phyloP scores from a whole-genome alignment of 2,113 vertebrate genomes.

The Paracanthobrama guichenoti region DNA sequence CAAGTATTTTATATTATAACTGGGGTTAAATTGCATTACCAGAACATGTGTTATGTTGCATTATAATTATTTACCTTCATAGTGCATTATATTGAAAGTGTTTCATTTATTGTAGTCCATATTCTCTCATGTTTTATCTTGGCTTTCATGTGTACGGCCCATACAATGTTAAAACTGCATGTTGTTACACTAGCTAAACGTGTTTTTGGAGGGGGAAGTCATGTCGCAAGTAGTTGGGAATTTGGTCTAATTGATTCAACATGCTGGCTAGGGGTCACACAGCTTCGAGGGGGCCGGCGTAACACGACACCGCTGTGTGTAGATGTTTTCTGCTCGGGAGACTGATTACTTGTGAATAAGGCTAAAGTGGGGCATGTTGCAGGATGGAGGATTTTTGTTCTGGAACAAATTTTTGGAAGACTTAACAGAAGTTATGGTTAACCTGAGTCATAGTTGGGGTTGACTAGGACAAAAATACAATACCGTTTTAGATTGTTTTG shows the following conservation, averaged over 20 bases:
- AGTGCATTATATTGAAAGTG: neutral
- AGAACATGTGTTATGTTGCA: neutral
- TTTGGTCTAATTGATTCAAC: conserved; percentile 51
- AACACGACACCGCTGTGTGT: neutral
- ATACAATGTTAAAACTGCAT: neutral
- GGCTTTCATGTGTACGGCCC: neutral
- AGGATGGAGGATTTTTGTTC: neutral
- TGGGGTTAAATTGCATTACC: neutral
- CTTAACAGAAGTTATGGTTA: neutral
- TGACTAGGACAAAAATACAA: neutral
- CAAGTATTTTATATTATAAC: neutral
- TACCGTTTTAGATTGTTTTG: neutral
- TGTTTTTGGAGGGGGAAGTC: neutral
- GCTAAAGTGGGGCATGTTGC: neutral
- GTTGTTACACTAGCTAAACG: neutral
- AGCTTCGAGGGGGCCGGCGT: conserved; percentile 11
- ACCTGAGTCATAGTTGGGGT: neutral
- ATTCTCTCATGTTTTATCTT: neutral
- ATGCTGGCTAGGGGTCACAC: conserved; percentile 33
- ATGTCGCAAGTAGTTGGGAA: conserved; percentile 42
- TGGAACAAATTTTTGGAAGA: no score
- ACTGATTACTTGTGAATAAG: conserved; percentile 29
- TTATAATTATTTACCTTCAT: neutral
- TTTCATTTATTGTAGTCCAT: neutral
- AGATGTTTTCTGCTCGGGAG: conserved; percentile 3